Base-by-base conservation (phyloP, 2,113 vertebrate species). In the Seriola rivoliana region DNA sequence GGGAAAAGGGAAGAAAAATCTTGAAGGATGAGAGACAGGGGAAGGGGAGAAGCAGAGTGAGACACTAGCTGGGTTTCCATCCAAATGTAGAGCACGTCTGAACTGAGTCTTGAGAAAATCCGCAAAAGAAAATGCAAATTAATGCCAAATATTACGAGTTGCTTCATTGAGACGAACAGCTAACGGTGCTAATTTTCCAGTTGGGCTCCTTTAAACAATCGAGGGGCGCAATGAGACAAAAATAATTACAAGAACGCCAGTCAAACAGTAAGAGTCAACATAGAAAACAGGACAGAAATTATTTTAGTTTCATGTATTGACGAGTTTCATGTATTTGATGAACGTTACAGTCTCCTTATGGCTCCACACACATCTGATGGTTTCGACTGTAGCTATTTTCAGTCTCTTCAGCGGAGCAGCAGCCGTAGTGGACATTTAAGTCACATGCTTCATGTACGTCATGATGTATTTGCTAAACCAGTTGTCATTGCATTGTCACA, bases 1-100 rank as follows among this genome's bases (percentile, higher is more conserved):
- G 66, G 59, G 42, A 84, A 68, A 70, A 52, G 52, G 17, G 32
- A 72, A 75, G 34, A 78, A 63, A 78, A 70, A 13, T 7, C 16
- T 4, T 23, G 8, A 58, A 46, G n/a, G 52, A 64, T 36, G 55
- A 72, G 52, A 62, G 34, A 62, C 36, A 71, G 66, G 11, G 17
- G 17, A 44, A 54, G 21, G 44, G 17, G 8, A 63, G 21, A 25
- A 14, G 25, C 11, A 70, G 32, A 69, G 11, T 32, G 40, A 78
- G 64, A 60, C 52, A 50, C 9, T 19, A 10, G 52, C 52, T 54
- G 14, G 54, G 54, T 57, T 57, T 57, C 54, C 54, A 57, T 57
- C 11, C 10, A 25, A 12, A 25, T 25, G n/a, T 25, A 12, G 54
- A 1, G 10, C 10, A n/a, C 23, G n/a, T 25, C 25, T 54, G 3